Evolutionary conservation across 2,888 invertebrate species (phyloP), one percentile per base, ranked within the genome.

Genomic region (Diaprepes abbreviatus): DNA sequence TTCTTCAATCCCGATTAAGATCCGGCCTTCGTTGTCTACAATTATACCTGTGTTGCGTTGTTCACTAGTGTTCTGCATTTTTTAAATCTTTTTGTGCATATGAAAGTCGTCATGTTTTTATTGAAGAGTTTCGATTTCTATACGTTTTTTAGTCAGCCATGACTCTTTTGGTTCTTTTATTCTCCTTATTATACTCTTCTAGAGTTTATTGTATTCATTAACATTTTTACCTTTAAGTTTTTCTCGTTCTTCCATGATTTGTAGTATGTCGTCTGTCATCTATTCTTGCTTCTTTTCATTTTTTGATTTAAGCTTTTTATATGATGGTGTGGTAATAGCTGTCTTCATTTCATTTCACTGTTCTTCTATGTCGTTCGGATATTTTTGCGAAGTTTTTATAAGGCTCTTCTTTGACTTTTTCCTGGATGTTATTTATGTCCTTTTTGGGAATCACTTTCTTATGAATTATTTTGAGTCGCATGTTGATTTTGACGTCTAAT

Each of bases 301-400:
- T 45, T 31, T 60, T 60, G 60, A 60, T 60, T 60, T 60, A 2
- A 45, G 31, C 21, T 60, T 60, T 43, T n/a, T n/a, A n/a, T n/a
- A n/a, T n/a, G n/a, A n/a, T n/a, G n/a, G n/a, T n/a, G n/a, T n/a
- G n/a, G n/a, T 58, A 58, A 40, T 58, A 58, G 40, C 38, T 40
- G 58, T 58, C 43, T 43, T 43, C 43, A 43, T 43, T 43, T 43
- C 43, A 43, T 43, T 43, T 14, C 43, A 43, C 10, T 43, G 43
- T 43, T 43, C 43, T 43, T 43, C 43, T 43, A 43, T 43, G 43
- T 43, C 14, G 43, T 43, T 43, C 9, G 43, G 5, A 14, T 43
- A n/a, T n/a, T n/a, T n/a, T n/a, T n/a, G n/a, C n/a, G n/a, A n/a
- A n/a, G n/a, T n/a, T n/a, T n/a, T n/a, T 9, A 19, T 43, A 9